Percentiles rank a stretch among this genome's conserved stretches.
phyloP scores from a whole-genome alignment of 2,113 vertebrate genomes.

The Empidonax alnorum region DNA sequence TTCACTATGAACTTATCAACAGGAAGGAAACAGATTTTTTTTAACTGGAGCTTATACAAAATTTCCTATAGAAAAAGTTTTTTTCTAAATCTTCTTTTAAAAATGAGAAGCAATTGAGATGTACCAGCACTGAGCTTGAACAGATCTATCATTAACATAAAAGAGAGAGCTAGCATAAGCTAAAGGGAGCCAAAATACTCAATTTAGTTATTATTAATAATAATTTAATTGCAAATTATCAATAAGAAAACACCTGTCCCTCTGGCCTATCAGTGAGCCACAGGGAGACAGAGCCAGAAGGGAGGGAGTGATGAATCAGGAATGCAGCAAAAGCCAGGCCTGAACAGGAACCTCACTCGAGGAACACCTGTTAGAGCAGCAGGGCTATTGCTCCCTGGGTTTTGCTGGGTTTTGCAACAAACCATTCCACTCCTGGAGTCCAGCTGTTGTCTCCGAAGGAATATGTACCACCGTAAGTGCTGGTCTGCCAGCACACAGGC shows the following conservation, averaged over 20 bases:
- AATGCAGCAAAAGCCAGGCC: background rate
- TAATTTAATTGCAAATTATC: background rate
- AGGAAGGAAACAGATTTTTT: background rate
- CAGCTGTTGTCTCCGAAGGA: background rate
- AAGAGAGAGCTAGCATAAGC: background rate
- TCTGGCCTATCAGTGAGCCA: background rate
- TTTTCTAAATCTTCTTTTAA: background rate
- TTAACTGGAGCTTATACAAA: background rate
- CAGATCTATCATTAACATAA: background rate
- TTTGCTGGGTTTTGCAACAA: background rate
- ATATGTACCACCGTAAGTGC: background rate
- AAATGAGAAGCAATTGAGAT: background rate
- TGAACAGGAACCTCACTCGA: background rate
- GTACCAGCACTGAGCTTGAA: background rate
- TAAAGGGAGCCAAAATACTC: background rate
- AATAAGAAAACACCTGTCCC: background rate
- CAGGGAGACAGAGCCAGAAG: background rate
- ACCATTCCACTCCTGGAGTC: background rate
- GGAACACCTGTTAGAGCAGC: background rate
- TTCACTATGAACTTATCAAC: background rate
- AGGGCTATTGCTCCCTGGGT: background rate
- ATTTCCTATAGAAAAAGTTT: background rate
- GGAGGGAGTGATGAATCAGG: accelerated
- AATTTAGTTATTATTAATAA: background rate
- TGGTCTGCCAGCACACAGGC: too few relatives aligned